Percentiles rank a stretch among this genome's conserved stretches.
Conservation (phyloP, 2,113 vertebrate genomes). For the Hypanus sabinus region DNA sequence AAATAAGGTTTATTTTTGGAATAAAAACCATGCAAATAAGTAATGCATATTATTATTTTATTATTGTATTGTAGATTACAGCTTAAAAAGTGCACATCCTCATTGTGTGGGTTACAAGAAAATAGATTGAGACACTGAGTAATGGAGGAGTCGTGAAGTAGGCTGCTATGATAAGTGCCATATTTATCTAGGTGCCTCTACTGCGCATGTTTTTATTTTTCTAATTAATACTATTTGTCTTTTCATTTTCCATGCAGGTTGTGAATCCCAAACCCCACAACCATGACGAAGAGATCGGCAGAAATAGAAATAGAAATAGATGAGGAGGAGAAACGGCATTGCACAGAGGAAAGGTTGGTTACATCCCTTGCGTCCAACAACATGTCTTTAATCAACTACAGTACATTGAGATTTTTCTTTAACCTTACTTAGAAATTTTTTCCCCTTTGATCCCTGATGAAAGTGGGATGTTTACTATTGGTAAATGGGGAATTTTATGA, state of each 20-base stretch:
- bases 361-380: background rate
- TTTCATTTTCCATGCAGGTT: background rate
- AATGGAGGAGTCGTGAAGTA: no score
- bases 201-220: background rate
- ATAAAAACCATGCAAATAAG: no score
- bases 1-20: no score
- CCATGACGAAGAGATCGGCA: slow-evolving; percentile 91
- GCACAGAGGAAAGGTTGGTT: slow-evolving; percentile 86
- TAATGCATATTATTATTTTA: no score
- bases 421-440: background rate
- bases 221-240: background rate
- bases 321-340: slow-evolving; percentile 85
- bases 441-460: background rate
- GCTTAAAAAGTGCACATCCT: background rate
- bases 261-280: slow-evolving; percentile 42
- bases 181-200: background rate
- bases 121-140: no score
- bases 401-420: background rate
- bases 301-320: slow-evolving; percentile 99
- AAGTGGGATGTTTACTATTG: background rate
- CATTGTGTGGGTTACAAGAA: no score
- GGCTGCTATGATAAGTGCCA: no score
- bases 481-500: background rate
- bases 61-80: background rate
- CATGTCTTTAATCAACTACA: background rate